Percentiles rank a stretch among this genome's conserved stretches.
These are phyloP conservation scores for Noctua janthe DNA, from an alignment of 2,888 invertebrate species.

Conservation along the genomic window DNA sequence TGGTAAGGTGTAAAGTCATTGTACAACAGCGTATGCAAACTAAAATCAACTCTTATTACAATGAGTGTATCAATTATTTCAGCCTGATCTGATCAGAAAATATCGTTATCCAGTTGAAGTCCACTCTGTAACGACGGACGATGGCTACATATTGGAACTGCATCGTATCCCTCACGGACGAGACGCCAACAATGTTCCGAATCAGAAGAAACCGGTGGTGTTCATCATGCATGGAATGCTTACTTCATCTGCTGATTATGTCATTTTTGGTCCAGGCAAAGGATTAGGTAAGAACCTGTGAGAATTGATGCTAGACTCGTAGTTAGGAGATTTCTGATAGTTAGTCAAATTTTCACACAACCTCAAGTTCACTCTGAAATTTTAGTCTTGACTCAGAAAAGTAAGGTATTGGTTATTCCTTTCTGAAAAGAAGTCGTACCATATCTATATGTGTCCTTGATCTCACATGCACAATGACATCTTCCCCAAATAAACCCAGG, in stretches of 20 bases:
- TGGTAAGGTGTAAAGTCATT: conserved; percentile 74
- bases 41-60: not conserved
- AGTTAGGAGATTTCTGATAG: not conserved
- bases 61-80: conserved; percentile 12
- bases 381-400: not conserved
- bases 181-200: conserved; percentile 80
- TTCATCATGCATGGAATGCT: conserved; percentile 93
- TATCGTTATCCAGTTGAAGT: conserved; percentile 92
- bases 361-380: not conserved
- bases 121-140: conserved; percentile 92
- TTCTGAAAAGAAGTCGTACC: too few relatives aligned
- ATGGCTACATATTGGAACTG: conserved; percentile 94
- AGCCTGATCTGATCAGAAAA: conserved; percentile 87
- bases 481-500: not conserved
- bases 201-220: conserved; percentile 88
- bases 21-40: too few relatives aligned
- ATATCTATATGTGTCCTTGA: not conserved
- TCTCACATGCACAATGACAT: not conserved
- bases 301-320: not conserved
- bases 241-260: conserved; percentile 94
- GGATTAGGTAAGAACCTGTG: conserved; percentile 89
- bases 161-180: conserved; percentile 93
- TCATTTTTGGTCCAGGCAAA: conserved; percentile 92
- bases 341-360: not conserved
- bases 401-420: not conserved